Percentiles rank a stretch among this genome's conserved stretches.
phyloP scores from a whole-genome alignment of 2,797 vertebrate species.

The Rhodeus uyekii region DNA sequence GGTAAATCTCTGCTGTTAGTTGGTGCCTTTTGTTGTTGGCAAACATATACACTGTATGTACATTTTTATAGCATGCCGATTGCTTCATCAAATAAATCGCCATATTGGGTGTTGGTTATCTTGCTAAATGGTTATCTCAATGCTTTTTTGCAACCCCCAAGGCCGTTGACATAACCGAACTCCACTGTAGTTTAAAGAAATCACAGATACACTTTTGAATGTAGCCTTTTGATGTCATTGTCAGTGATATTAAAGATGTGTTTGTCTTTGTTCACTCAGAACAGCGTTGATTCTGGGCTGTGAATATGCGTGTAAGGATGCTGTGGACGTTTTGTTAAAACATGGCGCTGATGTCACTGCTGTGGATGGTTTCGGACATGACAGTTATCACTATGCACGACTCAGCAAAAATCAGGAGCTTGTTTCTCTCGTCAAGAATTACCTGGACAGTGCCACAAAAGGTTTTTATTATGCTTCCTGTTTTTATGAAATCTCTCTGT shows the following conservation, averaged over 20 bases:
- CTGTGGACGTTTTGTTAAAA: conserved; percentile 89
- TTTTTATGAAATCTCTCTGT: neutral
- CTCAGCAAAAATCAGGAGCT: conserved; percentile 90
- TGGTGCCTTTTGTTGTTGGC: too few relatives aligned
- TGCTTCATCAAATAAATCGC: too few relatives aligned
- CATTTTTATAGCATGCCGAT: too few relatives aligned
- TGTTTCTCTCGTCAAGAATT: conserved; percentile 80
- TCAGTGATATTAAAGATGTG: neutral
- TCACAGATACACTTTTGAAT: neutral
- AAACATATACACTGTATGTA: too few relatives aligned
- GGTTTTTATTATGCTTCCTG: conserved; percentile 64
- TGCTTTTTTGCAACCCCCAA: too few relatives aligned
- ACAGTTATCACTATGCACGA: conserved; percentile 89
- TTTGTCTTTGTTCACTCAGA: conserved; percentile 66
- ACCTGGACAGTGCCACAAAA: conserved; percentile 82
- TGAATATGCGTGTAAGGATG: conserved; percentile 91
- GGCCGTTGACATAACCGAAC: too few relatives aligned
- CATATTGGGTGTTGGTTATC: too few relatives aligned
- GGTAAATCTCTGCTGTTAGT: too few relatives aligned
- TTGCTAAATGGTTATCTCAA: too few relatives aligned
- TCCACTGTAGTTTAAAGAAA: neutral
- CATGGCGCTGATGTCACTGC: conserved; percentile 81
- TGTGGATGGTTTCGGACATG: conserved; percentile 85
- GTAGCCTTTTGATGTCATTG: neutral
- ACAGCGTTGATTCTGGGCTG: conserved; percentile 93